phyloP scores from a whole-genome alignment of 2,113 vertebrate species.

The Bufo gargarizans region DNA sequence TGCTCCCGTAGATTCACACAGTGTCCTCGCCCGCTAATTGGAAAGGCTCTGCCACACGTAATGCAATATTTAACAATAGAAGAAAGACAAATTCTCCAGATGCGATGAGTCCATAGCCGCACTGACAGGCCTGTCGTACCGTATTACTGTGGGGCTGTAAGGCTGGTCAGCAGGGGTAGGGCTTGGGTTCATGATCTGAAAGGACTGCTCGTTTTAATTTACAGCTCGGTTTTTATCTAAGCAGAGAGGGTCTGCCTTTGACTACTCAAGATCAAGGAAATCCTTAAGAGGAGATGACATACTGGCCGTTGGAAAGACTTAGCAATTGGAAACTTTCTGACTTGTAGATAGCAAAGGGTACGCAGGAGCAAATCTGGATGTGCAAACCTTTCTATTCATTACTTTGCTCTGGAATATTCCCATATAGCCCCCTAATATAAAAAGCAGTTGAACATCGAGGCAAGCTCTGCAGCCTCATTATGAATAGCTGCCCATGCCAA shows the following conservation, averaged over 20 bases:
- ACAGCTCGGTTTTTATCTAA: conserved; percentile 5
- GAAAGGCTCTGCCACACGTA: conserved; percentile 38
- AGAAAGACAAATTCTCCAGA: conserved; percentile 30
- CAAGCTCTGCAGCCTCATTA: conserved; percentile 6
- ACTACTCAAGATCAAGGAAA: conserved; percentile 25
- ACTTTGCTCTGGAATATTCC: background rate
- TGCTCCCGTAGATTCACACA: conserved; percentile 42
- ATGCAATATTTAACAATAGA: conserved; percentile 54
- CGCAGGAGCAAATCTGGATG: background rate
- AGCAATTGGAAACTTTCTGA: background rate
- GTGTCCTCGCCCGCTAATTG: conserved; percentile 53
- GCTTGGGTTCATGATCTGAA: conserved; percentile 11
- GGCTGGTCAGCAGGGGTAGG: conserved; percentile 31
- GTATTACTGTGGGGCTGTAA: background rate
- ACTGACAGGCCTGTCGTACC: conserved; percentile 38
- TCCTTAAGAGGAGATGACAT: background rate
- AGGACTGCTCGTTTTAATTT: background rate
- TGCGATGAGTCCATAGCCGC: background rate
- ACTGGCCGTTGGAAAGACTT: background rate
- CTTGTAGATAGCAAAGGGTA: background rate
- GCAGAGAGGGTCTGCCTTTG: background rate
- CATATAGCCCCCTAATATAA: conserved; percentile 27
- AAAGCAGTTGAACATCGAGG: background rate
- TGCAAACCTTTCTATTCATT: background rate
- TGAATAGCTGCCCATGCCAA: background rate